Base-by-base conservation (phyloP, 2,888 invertebrate species). In the Abscondita cerata region DNA sequence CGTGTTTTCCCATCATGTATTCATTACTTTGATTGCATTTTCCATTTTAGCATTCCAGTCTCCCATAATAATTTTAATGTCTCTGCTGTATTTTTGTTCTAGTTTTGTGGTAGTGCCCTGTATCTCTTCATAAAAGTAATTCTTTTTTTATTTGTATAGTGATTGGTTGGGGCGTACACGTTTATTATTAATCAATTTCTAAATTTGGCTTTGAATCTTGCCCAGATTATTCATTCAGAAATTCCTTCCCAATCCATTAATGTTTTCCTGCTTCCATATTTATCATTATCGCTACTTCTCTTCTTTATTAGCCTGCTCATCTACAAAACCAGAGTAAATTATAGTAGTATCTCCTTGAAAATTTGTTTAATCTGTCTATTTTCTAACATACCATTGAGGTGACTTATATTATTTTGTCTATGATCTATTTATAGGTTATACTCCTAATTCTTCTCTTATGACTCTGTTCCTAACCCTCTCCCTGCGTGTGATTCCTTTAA, bases 231-330 rank as follows among this genome's bases (percentile, higher is more conserved):
- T 33, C 51, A 5, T 9, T 51, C 34, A 16, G 51, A 34, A 11
- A 51, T 15, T 3, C 51, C 33, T 51, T 51, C 51, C 51, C 51
- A 51, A 2, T 34, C 36, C 16, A 51, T 34, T 34, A 51, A 16
- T 16, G 34, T 3, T 8, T 51, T 51, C 15, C n/a, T n/a, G n/a
- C n/a, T n/a, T n/a, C n/a, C n/a, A n/a, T n/a, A n/a, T n/a, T n/a
- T n/a, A n/a, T 33, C 36, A 9, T 12, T 9, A 16, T 34, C 36
- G 11, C 8, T 34, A 15, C 12, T 51, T 19, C 13, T 36, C 34
- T 51, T 51, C 33, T 15, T 51, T 33, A 8, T 33, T 11, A 25
- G 33, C 51, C 13, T 51, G 9, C 11, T 19, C n/a, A 6, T 20
- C 12, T 19, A 5, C 34, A 34, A 25, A 15, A 5, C 51, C 34